Conservation (phyloP, 1,140 invertebrate species). For the Drosophila rhopaloa region DNA sequence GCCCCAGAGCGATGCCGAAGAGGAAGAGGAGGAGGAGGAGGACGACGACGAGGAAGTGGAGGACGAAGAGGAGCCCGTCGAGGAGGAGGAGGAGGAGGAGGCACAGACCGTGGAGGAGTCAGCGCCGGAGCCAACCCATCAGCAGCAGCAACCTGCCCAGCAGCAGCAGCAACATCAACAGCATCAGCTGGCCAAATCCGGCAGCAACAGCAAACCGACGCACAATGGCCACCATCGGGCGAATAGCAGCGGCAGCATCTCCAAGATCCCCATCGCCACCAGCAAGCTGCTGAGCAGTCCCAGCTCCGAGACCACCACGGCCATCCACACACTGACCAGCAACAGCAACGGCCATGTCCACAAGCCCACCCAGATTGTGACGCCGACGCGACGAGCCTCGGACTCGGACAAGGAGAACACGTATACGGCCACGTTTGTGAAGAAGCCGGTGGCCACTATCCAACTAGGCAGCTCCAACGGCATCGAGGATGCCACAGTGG, state of each 20-base stretch:
- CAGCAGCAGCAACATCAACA: constrained; percentile 12
- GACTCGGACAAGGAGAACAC: constrained; percentile 83
- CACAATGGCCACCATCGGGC: constrained; percentile 52
- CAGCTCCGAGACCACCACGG: constrained; percentile 47
- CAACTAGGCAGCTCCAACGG: constrained; percentile 58
- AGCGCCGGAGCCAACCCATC: constrained; percentile 21
- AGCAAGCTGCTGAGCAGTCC: constrained; percentile 42
- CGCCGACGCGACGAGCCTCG: constrained; percentile 70
- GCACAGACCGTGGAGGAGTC: constrained; percentile 22
- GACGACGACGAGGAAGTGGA: constrained; percentile 37
- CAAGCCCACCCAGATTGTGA: constrained; percentile 69
- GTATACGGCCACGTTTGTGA: constrained; percentile 72
- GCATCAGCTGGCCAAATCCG: constrained; percentile 13
- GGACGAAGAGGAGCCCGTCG: constrained; percentile 11
- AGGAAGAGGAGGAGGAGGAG: constrained; percentile 56
- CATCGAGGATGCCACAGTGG: constrained; percentile 65
- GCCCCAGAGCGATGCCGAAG: constrained; percentile 60
- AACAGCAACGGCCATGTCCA: background rate
- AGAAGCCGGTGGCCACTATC: constrained; percentile 66
- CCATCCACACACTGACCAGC: constrained; percentile 56
- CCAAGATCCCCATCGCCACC: constrained; percentile 57
- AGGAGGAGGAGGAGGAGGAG: constrained; percentile 15
- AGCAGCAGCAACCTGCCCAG: constrained; percentile 17
- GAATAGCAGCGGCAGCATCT: constrained; percentile 47
- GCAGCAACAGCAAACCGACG: constrained; percentile 20